Conservation (phyloP, 2,888 invertebrate species). For the Furcula furcula region DNA sequence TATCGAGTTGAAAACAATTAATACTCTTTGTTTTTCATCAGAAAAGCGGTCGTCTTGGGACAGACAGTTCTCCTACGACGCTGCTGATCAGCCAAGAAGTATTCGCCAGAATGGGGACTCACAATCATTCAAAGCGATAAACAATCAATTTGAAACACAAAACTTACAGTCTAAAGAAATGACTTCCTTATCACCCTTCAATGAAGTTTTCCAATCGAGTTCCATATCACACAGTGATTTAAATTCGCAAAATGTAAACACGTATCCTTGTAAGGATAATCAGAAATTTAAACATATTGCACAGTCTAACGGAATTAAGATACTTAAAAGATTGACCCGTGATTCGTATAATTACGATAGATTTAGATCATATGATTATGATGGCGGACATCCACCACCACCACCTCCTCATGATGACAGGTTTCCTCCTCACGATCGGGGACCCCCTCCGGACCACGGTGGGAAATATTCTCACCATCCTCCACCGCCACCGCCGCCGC, state of each 20-base stretch:
- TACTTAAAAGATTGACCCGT: background rate
- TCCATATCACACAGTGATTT: background rate
- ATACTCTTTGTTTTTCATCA: conserved; percentile 29
- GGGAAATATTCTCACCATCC: conserved; percentile 5
- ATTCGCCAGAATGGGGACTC: conserved; percentile 8
- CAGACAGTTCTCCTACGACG: background rate
- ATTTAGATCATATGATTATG: background rate
- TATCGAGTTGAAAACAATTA: too few relatives aligned
- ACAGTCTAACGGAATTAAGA: background rate
- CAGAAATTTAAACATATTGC: background rate
- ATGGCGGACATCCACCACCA: background rate
- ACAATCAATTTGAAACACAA: background rate
- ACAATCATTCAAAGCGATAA: background rate
- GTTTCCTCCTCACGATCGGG: background rate
- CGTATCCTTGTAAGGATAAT: background rate
- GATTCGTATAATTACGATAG: conserved; percentile 1
- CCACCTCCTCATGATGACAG: background rate
- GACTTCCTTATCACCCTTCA: conserved; percentile 8
- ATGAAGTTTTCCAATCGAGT: background rate
- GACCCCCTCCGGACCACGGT: conserved; percentile 4
- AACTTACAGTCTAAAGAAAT: conserved; percentile 11
- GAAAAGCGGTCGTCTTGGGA: conserved; percentile 16
- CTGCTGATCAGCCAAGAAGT: conserved; percentile 7
- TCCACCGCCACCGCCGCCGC: conserved; percentile 14
- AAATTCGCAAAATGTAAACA: background rate